Evolutionary conservation across 2,797 vertebrate genomes (phyloP).

Genomic region (Liasis olivaceus): DNA sequence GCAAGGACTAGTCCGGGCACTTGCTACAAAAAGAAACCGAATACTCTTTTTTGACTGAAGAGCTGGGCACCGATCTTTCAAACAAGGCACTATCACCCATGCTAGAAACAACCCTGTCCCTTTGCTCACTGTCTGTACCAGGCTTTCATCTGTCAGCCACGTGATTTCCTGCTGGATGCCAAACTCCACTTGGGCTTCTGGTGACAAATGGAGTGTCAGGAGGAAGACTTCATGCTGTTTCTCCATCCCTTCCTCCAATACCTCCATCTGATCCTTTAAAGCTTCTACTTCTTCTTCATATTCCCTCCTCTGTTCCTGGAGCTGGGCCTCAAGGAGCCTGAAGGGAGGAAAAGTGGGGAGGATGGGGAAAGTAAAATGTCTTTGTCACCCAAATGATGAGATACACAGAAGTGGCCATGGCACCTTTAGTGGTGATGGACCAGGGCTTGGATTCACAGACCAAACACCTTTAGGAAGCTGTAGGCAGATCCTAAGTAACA

Average conservation of each 20-base stretch:
- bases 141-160: constrained; percentile 91
- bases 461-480: no score
- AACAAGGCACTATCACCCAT: no score
- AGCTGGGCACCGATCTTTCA: no score
- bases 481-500: no score
- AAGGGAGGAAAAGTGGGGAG: not conserved
- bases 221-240: constrained; percentile 87
- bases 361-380: not conserved
- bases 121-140: constrained; percentile 77
- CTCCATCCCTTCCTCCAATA: constrained; percentile 82
- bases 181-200: constrained; percentile 86
- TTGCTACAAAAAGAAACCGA: no score
- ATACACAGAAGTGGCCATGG: not conserved
- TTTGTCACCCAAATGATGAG: not conserved
- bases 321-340: constrained; percentile 89
- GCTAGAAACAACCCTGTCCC: no score
- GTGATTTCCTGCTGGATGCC: constrained; percentile 91
- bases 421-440: no score
- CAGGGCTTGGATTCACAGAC: no score
- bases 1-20: no score
- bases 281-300: constrained; percentile 82
- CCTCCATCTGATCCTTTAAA: constrained; percentile 81
- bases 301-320: constrained; percentile 84
- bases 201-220: constrained; percentile 83
- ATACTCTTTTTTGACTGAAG: no score